A percentile compares a stretch with the other conserved stretches of the same genome.
These are phyloP conservation scores for Echinops telfairi DNA, from an alignment of 2,113 vertebrate species.

Conservation along the genomic window DNA sequence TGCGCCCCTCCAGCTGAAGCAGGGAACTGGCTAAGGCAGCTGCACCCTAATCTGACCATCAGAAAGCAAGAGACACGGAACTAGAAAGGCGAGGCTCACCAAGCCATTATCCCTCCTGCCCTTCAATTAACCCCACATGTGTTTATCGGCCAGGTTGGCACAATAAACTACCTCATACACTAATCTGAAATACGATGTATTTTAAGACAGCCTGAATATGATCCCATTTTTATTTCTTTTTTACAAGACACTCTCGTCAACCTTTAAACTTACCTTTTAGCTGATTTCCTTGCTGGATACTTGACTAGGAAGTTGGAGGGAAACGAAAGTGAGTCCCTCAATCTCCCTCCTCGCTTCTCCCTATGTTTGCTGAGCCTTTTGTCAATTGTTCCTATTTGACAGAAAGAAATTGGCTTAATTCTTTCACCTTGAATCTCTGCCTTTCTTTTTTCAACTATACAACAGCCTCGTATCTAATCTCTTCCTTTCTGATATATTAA, in stretches of 20 bases:
- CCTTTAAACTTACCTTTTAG: neutral
- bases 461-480: neutral
- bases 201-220: neutral
- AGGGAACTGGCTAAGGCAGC: too few species aligned
- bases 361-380: neutral
- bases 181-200: neutral
- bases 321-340: neutral
- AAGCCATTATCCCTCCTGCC: too few species aligned
- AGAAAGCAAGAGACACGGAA: too few species aligned
- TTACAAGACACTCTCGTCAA: neutral
- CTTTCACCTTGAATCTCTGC: neutral
- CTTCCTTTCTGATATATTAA: neutral
- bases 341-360: neutral
- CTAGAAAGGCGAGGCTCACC: too few species aligned
- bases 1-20: too few species aligned
- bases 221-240: neutral
- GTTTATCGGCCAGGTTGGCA: too few species aligned
- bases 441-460: neutral
- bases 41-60: too few species aligned
- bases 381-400: neutral
- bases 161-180: too few species aligned
- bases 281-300: neutral
- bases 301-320: neutral
- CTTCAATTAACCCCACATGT: too few species aligned
- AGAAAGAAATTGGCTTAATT: neutral